Conservation (phyloP, 1,140 invertebrate genomes). For the Ips typographus region DNA sequence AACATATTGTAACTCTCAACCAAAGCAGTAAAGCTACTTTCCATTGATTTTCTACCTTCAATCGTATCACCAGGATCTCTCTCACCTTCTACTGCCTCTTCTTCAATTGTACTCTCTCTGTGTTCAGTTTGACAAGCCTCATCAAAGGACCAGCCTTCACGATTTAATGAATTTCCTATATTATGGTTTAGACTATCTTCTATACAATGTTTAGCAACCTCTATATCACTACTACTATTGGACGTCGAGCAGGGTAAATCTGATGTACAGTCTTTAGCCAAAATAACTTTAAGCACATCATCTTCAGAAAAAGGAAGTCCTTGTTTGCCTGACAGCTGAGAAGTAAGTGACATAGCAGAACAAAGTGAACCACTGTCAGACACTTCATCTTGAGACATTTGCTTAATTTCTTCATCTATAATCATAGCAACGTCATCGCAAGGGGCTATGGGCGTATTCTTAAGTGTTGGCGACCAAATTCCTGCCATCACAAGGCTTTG, state of each 20-base stretch:
- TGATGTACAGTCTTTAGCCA: conserved; percentile 51
- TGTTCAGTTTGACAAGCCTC: conserved; percentile 41
- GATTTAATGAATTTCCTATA: conserved; percentile 67
- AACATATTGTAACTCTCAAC: conserved; percentile 59
- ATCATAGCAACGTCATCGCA: conserved; percentile 50
- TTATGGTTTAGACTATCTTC: conserved; percentile 39
- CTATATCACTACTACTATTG: conserved; percentile 19
- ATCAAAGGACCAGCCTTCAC: conserved; percentile 70
- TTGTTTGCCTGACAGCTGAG: conserved; percentile 54
- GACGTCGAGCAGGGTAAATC: conserved; percentile 19
- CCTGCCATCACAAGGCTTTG: conserved; percentile 82
- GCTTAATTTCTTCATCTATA: conserved; percentile 31
- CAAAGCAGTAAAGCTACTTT: conserved; percentile 56
- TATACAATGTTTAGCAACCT: conserved; percentile 37
- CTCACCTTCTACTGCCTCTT: conserved; percentile 9
- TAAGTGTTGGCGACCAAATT: conserved; percentile 77
- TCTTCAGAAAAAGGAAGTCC: conserved; percentile 60
- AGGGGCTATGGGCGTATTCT: conserved; percentile 62
- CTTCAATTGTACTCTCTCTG: not conserved
- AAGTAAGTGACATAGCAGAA: conserved; percentile 45
- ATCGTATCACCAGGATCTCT: too few species aligned
- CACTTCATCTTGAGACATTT: conserved; percentile 37
- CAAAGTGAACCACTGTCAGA: conserved; percentile 47
- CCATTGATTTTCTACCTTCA: conserved; percentile 49
- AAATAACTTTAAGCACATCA: conserved; percentile 66